These are phyloP conservation scores for Drosophila mulleri DNA, from an alignment of 2,888 invertebrate genomes.

Conservation along the genomic window DNA sequence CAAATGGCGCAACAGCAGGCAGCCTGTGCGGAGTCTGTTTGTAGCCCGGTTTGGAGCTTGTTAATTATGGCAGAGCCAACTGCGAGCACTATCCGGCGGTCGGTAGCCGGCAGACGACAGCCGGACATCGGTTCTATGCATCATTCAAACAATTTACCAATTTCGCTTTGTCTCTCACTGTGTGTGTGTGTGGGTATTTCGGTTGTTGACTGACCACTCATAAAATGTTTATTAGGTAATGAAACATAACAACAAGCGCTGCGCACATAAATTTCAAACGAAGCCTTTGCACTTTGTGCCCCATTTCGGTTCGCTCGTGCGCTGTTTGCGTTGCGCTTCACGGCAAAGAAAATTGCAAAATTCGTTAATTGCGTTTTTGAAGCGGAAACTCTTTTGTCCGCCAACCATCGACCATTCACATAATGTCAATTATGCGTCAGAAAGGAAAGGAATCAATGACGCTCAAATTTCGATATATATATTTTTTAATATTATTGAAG, in stretches of 20 bases:
- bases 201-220: constrained; percentile 51
- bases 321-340: constrained; percentile 41
- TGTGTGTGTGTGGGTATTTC: constrained; percentile 6
- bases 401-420: background rate
- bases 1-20: constrained; percentile 18
- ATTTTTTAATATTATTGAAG: too few relatives aligned
- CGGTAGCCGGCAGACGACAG: background rate
- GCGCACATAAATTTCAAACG: constrained; percentile 66
- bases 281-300: constrained; percentile 47
- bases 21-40: constrained; percentile 14
- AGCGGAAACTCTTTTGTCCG: constrained; percentile 23
- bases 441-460: constrained; percentile 4
- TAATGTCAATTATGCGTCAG: constrained; percentile 1
- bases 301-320: constrained; percentile 3
- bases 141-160: constrained; percentile 79
- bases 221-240: constrained; percentile 78
- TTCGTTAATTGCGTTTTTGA: constrained; percentile 69
- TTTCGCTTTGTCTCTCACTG: constrained; percentile 54
- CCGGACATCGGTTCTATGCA: constrained; percentile 52
- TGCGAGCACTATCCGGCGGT: constrained; percentile 2
- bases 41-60: constrained; percentile 59
- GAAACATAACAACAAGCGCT: constrained; percentile 65
- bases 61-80: constrained; percentile 12
- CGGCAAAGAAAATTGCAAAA: constrained; percentile 37
- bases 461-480: background rate